A percentile compares a stretch with the other conserved stretches of the same genome.
Evolutionary conservation across 2,113 vertebrate genomes (phyloP).

Genomic region (Perca fluviatilis): DNA sequence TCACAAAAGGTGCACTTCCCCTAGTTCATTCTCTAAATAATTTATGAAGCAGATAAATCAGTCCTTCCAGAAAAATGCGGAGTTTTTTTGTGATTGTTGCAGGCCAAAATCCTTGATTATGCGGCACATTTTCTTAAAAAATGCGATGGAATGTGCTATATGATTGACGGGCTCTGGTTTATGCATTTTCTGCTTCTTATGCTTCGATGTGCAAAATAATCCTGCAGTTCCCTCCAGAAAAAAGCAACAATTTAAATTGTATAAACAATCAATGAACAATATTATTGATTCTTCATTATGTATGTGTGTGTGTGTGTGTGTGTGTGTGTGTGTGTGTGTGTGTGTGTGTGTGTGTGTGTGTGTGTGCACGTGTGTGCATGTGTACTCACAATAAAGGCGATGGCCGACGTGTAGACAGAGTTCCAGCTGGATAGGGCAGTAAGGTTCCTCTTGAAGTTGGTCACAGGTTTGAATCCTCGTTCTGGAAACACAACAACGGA

Average conservation of each 20-base stretch:
- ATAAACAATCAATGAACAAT: neutral
- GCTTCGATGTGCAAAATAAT: neutral
- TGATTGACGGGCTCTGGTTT: too few relatives aligned
- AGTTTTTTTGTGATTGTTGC: too few relatives aligned
- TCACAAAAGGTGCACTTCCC: too few relatives aligned
- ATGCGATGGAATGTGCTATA: too few relatives aligned
- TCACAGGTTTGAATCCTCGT: slow-evolving; percentile 95
- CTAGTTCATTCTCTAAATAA: too few relatives aligned
- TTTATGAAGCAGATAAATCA: too few relatives aligned
- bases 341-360: neutral
- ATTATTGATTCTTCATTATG: neutral
- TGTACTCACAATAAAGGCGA: slow-evolving; percentile 94
- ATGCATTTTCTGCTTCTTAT: neutral
- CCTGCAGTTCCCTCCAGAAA: neutral
- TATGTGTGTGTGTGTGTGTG: neutral
- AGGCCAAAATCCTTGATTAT: too few relatives aligned
- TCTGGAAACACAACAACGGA: slow-evolving; percentile 81
- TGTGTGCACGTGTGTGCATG: too few relatives aligned
- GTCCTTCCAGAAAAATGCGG: too few relatives aligned
- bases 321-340: neutral
- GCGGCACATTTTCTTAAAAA: too few relatives aligned
- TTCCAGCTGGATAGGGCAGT: slow-evolving; percentile 97
- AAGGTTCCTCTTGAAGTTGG: slow-evolving; percentile 96
- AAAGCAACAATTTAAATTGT: neutral
- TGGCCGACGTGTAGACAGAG: slow-evolving; percentile 96